These are phyloP conservation scores for Ernsta delagoae DNA, from an alignment of 2,888 invertebrate species.

Conservation along the genomic window DNA sequence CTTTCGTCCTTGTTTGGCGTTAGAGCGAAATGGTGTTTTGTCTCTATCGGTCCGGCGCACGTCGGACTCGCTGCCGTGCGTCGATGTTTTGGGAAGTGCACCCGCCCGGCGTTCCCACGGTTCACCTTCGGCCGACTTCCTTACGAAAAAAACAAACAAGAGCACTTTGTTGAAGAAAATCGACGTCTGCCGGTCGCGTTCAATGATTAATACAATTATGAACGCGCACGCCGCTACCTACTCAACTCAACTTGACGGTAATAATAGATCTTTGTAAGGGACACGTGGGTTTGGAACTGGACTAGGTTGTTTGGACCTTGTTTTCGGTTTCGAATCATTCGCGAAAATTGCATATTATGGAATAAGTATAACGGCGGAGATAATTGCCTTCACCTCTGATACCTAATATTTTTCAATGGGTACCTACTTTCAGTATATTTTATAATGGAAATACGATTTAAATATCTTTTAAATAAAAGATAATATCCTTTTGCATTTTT, in stretches of 20 bases:
- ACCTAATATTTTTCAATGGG: too few species aligned
- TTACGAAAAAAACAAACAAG: conserved; percentile 85
- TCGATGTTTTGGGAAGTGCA: conserved; percentile 86
- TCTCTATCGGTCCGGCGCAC: conserved; percentile 73
- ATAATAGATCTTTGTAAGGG: conserved; percentile 79
- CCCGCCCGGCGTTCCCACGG: conserved; percentile 85
- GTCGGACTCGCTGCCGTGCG: conserved; percentile 82
- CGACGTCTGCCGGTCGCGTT: conserved; percentile 83
- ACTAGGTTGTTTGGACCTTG: conserved; percentile 45
- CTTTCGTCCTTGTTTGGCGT: conserved; percentile 54
- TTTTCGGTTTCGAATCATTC: conserved; percentile 52
- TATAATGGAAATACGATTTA: too few species aligned
- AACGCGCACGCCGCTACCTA: conserved; percentile 80
- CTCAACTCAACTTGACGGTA: conserved; percentile 66
- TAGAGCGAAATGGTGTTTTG: conserved; percentile 42
- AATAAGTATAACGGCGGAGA: not conserved
- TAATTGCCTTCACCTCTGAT: too few species aligned
- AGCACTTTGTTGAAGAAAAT: conserved; percentile 84
- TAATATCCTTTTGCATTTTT: too few species aligned
- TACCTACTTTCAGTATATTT: too few species aligned
- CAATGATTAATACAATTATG: conserved; percentile 85
- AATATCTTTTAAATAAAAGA: too few species aligned
- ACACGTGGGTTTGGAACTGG: conserved; percentile 68
- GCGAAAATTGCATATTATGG: conserved; percentile 42
- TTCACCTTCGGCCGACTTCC: conserved; percentile 84